Conservation (phyloP, 2,888 invertebrate genomes). For the Candidula unifasciata region DNA sequence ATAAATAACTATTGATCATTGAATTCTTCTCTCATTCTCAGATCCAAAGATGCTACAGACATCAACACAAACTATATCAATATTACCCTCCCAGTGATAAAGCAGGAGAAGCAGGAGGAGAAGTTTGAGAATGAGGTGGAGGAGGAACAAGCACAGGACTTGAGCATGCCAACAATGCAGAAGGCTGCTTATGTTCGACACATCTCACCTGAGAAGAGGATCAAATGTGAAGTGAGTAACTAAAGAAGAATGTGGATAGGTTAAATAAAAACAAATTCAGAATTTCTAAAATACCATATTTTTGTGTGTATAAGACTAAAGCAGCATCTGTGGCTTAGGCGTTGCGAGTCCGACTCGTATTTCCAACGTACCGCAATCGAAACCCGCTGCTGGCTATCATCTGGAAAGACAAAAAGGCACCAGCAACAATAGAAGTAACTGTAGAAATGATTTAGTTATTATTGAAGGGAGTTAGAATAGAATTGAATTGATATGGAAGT, state of each 20-base stretch:
- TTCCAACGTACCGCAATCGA: too few species aligned
- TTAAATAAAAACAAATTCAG: too few species aligned
- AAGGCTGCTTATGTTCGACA: neutral
- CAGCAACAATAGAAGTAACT: too few species aligned
- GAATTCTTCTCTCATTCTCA: neutral
- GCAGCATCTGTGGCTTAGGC: too few species aligned
- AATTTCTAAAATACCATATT: too few species aligned
- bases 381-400: too few species aligned
- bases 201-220: slow-evolving; percentile 1
- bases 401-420: too few species aligned
- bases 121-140: neutral
- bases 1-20: neutral
- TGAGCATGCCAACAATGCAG: slow-evolving; percentile 34
- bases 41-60: neutral
- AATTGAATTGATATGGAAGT: too few species aligned
- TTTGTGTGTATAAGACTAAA: too few species aligned
- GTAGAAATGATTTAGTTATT: too few species aligned
- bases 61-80: neutral
- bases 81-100: neutral
- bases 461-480: too few species aligned
- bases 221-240: slow-evolving; percentile 48
- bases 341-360: too few species aligned
- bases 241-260: neutral
- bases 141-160: slow-evolving; percentile 50
- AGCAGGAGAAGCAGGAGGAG: slow-evolving; percentile 21